Conservation (phyloP, 2,797 vertebrate genomes). For the Masticophis lateralis region DNA sequence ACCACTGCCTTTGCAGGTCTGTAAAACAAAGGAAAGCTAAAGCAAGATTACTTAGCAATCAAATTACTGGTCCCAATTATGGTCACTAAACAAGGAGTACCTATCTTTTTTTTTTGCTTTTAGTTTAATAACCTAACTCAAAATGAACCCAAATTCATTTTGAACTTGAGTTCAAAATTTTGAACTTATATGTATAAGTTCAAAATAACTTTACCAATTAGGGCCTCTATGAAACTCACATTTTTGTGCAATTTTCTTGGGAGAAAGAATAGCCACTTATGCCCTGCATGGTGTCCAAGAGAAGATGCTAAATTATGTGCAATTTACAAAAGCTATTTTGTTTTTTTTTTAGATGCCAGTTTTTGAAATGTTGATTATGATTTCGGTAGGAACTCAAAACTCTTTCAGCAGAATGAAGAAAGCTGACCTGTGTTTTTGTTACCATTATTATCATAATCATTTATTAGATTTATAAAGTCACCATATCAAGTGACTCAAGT, state of each 20-base stretch:
- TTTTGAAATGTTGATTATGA: not conserved
- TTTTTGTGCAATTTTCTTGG: not conserved
- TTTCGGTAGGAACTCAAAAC: not conserved
- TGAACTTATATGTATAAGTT: not conserved
- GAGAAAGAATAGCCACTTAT: not conserved
- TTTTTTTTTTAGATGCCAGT: not conserved
- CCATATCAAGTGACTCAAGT: not conserved
- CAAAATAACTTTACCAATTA: not conserved
- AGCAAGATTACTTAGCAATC: not conserved
- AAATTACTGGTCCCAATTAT: not conserved
- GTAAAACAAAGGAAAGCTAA: not conserved
- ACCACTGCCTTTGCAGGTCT: not conserved
- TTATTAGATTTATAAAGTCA: not conserved
- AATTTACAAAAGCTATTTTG: not conserved
- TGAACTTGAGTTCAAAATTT: too few relatives aligned
- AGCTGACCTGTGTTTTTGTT: not conserved
- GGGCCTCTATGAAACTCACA: not conserved
- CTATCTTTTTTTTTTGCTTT: not conserved
- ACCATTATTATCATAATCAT: not conserved
- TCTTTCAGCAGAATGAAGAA: not conserved
- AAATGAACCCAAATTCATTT: not conserved
- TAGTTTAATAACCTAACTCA: not conserved
- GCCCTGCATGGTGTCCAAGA: not conserved
- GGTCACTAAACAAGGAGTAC: not conserved
- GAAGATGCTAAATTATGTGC: not conserved